Base-by-base conservation (phyloP, 2,113 vertebrate species). In the Percina caprodes region DNA sequence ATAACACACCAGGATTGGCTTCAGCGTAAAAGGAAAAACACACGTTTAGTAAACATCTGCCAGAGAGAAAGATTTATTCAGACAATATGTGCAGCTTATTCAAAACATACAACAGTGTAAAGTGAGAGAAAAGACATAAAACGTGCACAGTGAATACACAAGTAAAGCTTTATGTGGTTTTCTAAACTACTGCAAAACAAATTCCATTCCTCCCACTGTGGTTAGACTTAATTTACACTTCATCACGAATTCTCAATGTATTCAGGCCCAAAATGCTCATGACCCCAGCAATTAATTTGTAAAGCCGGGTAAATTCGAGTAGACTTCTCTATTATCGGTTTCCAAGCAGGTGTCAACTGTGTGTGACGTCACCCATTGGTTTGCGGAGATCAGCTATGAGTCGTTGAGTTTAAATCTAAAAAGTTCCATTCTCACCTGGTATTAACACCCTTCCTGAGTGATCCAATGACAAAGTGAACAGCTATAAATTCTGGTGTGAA, bases 31-130 rank as follows among this genome's bases (percentile, higher is more conserved):
- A 81, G 49, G 49, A 33, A 85, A 75, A 52, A 81, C 46, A 77
- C 73, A 54, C n/a, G 12, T 24, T 72, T 16, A 10, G 33, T 63
- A 69, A 85, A 80, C 23, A 62, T 63, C 76, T 79, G 59, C 54
- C 15, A 67, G 59, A 7, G 35, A 42, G 30, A 85, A 66, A 81
- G 0, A 72, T 87, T 76, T 87, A 89, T 90, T 89, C 14, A 69
- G 33, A 56, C 54, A 61, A 56, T 42, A 21, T 59, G 56, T 39
- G 33, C 69, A 62, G 58, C 56, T 66, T 77, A 49, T 63, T 52
- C 11, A 49, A 66, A 68, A 59, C 59, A 70, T 78, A 75, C 60
- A 56, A 80, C 74, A 61, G 16, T 3, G n/a, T 45, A 5, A 59
- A 68, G 63, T 39, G 58, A 58, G 60, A 77, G 67, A 62, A 73